phyloP scores from a whole-genome alignment of 2,888 invertebrate species.

The Drosophila antonietae region DNA sequence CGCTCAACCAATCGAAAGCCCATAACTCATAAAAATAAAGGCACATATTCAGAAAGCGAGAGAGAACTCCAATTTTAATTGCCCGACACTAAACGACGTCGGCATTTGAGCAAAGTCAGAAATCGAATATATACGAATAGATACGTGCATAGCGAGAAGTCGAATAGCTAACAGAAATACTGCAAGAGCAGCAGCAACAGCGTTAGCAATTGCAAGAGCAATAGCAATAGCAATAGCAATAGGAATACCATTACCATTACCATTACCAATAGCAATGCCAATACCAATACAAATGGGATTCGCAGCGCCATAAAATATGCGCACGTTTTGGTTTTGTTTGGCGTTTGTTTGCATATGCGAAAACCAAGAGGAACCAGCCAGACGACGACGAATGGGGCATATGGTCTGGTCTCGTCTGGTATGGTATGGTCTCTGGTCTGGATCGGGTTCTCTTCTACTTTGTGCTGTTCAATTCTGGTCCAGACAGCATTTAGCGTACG shows the following conservation, averaged over 20 bases:
- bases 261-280: slow-evolving; percentile 40
- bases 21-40: slow-evolving; percentile 69
- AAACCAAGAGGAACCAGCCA: slow-evolving; percentile 24
- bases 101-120: slow-evolving; percentile 30
- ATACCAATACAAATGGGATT: slow-evolving; percentile 44
- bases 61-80: slow-evolving; percentile 72
- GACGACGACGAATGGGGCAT: slow-evolving; percentile 28
- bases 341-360: slow-evolving; percentile 74
- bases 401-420: slow-evolving; percentile 25
- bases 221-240: slow-evolving; percentile 19
- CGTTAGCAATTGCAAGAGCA: slow-evolving; percentile 22
- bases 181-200: slow-evolving; percentile 10
- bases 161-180: slow-evolving; percentile 35
- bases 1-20: not conserved
- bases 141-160: slow-evolving; percentile 16
- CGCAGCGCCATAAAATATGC: slow-evolving; percentile 76
- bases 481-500: slow-evolving; percentile 81
- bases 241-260: slow-evolving; percentile 45
- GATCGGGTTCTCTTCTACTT: slow-evolving; percentile 23
- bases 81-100: slow-evolving; percentile 78
- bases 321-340: slow-evolving; percentile 77
- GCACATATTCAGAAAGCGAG: slow-evolving; percentile 41
- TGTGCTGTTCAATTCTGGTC: slow-evolving; percentile 45
- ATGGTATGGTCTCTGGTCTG: slow-evolving; percentile 23
- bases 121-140: slow-evolving; percentile 13